Evolutionary conservation across 2,888 invertebrate genomes (phyloP).

Genomic region (Protonemura montana): DNA sequence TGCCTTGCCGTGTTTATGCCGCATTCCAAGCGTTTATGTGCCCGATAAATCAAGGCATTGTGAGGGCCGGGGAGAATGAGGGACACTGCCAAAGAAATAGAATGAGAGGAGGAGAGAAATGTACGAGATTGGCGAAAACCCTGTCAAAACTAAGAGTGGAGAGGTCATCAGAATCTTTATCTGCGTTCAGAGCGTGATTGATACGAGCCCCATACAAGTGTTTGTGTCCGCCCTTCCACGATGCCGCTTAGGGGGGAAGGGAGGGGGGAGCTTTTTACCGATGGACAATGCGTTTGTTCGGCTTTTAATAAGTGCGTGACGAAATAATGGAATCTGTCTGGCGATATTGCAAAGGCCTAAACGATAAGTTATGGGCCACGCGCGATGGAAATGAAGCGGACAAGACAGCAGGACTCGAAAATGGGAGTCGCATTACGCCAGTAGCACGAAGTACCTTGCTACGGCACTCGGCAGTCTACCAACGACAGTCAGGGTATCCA

Average conservation of each 20-base stretch:
- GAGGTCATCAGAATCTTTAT: constrained; percentile 41
- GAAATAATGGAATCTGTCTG: constrained; percentile 25
- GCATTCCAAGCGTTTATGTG: constrained; percentile 47
- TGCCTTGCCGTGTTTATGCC: constrained; percentile 40
- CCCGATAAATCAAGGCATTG: constrained; percentile 46
- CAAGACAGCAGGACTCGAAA: background rate
- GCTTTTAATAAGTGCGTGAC: constrained; percentile 26
- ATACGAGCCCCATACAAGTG: constrained; percentile 18
- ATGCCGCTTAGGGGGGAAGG: background rate
- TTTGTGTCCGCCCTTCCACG: background rate
- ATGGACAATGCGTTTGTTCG: constrained; percentile 25
- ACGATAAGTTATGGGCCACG: background rate
- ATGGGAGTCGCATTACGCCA: background rate
- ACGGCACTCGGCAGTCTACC: background rate
- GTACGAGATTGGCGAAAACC: constrained; percentile 37
- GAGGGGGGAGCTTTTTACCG: background rate
- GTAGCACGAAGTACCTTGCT: background rate
- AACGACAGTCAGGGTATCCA: background rate
- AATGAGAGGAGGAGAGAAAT: constrained; percentile 40
- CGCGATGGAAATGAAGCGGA: background rate
- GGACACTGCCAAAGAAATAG: constrained; percentile 34
- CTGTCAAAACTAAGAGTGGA: constrained; percentile 40
- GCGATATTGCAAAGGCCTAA: background rate
- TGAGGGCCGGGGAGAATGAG: constrained; percentile 38
- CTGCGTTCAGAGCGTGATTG: constrained; percentile 36